A percentile compares a stretch with the other conserved stretches of the same genome.
These are phyloP conservation scores for Laterallus jamaicensis DNA, from an alignment of 2,113 vertebrate genomes.

Conservation along the genomic window DNA sequence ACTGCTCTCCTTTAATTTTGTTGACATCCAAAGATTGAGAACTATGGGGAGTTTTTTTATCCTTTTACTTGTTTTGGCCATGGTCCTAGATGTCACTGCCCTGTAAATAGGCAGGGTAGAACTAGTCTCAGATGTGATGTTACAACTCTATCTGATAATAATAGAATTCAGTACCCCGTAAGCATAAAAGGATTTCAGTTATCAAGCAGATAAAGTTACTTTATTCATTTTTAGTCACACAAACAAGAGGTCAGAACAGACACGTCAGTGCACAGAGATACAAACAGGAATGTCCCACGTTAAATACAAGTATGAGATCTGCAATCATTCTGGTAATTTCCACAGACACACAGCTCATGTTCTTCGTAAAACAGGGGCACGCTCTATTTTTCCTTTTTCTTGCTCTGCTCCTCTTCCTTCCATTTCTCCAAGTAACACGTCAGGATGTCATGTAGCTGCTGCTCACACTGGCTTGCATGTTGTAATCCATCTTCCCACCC, in stretches of 20 bases:
- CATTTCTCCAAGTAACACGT: constrained; percentile 56
- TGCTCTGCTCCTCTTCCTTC: constrained; percentile 44
- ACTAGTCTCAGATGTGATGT: fast-evolving
- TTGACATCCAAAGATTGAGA: too few species aligned
- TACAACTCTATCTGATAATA: fast-evolving
- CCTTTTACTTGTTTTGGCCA: fast-evolving
- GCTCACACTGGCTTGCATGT: constrained; percentile 68
- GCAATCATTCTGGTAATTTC: background rate
- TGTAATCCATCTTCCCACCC: constrained; percentile 75
- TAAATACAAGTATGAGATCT: background rate
- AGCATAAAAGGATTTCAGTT: background rate
- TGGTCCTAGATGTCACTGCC: background rate
- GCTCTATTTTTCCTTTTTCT: constrained; percentile 25
- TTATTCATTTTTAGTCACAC: background rate
- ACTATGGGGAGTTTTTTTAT: too few species aligned
- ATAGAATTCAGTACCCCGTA: too few species aligned
- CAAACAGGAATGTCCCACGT: background rate
- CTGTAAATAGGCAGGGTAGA: background rate
- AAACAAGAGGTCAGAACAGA: background rate
- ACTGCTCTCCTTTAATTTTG: fast-evolving
- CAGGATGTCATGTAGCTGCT: constrained; percentile 68
- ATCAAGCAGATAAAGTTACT: background rate
- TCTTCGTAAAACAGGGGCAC: background rate
- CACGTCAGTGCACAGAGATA: background rate
- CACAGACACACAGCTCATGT: background rate